phyloP scores from a whole-genome alignment of 2,888 invertebrate genomes.

The Dolichomitus sp. region DNA sequence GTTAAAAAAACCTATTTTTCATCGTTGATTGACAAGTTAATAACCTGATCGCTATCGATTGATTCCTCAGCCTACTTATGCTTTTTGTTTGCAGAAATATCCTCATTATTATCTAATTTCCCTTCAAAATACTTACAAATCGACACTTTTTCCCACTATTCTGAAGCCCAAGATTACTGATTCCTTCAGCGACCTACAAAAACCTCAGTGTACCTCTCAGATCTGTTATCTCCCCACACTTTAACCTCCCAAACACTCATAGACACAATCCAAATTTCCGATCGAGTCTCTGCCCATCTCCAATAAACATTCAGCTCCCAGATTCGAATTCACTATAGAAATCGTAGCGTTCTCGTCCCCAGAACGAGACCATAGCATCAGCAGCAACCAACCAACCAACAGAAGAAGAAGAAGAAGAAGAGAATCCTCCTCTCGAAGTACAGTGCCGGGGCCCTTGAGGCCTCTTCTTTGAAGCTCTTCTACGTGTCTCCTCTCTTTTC shows the following conservation, averaged over 20 bases:
- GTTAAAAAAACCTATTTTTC: background rate
- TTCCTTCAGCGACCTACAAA: background rate
- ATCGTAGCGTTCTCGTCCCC: constrained; percentile 2
- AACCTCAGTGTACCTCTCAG: background rate
- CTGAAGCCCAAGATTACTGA: no score
- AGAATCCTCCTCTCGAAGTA: constrained; percentile 18
- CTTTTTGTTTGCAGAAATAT: no score
- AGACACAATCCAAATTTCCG: background rate
- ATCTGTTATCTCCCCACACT: background rate
- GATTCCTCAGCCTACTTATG: no score
- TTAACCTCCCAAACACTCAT: background rate
- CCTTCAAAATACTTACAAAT: no score
- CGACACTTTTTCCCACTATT: no score
- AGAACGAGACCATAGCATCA: background rate
- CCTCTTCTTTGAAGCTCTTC: constrained; percentile 55
- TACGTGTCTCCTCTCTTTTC: constrained; percentile 33
- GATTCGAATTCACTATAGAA: constrained; percentile 1
- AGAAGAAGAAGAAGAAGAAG: constrained; percentile 3
- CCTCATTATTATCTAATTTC: no score
- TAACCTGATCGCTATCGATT: no score
- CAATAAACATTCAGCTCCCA: background rate
- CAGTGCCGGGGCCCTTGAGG: constrained; percentile 56
- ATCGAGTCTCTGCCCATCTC: background rate
- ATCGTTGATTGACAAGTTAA: background rate
- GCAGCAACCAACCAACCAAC: background rate